Percentiles rank a stretch among this genome's conserved stretches.
These are phyloP conservation scores for Porites lobata DNA, from an alignment of 92 coral and sea anemone genomes.

Conservation along the genomic window DNA sequence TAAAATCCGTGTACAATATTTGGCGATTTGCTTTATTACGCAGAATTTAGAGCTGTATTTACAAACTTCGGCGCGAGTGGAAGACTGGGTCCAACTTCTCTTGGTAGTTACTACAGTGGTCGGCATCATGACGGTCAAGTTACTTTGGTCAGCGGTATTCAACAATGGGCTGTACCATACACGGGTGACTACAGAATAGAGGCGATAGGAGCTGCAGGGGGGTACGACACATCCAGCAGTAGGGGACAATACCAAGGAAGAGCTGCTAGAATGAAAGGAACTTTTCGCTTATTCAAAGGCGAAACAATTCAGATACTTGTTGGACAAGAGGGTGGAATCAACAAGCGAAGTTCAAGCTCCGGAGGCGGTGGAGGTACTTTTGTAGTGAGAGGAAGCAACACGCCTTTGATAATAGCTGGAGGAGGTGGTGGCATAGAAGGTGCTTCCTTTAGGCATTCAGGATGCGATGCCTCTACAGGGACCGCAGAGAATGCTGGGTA, in stretches of 20 bases:
- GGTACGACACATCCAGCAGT: background rate
- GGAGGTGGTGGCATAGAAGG: conserved; percentile 81
- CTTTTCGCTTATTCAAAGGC: background rate
- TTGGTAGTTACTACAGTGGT: conserved; percentile 43
- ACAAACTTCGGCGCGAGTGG: conserved; percentile 71
- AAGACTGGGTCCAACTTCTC: conserved; percentile 54
- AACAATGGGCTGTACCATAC: conserved; percentile 50
- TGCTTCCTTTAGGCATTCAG: background rate
- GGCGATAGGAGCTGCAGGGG: conserved; percentile 20
- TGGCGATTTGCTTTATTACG: too few relatives aligned
- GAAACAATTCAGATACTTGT: conserved; percentile 66
- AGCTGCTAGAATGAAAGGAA: conserved; percentile 75
- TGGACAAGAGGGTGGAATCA: conserved; percentile 78
- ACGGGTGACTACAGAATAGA: conserved; percentile 47
- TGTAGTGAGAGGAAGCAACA: conserved; percentile 69
- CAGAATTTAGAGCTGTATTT: too few relatives aligned
- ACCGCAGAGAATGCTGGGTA: too few relatives aligned
- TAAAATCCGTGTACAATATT: too few relatives aligned
- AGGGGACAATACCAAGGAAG: conserved; percentile 56
- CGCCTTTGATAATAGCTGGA: conserved; percentile 74
- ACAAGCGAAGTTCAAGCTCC: background rate
- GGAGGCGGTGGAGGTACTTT: conserved; percentile 78
- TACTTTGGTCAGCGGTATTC: background rate
- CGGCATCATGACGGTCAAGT: conserved; percentile 39
- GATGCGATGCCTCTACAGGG: too few relatives aligned